Evolutionary conservation across 1,140 invertebrate species (phyloP).

Genomic region (Ips nitidus): DNA sequence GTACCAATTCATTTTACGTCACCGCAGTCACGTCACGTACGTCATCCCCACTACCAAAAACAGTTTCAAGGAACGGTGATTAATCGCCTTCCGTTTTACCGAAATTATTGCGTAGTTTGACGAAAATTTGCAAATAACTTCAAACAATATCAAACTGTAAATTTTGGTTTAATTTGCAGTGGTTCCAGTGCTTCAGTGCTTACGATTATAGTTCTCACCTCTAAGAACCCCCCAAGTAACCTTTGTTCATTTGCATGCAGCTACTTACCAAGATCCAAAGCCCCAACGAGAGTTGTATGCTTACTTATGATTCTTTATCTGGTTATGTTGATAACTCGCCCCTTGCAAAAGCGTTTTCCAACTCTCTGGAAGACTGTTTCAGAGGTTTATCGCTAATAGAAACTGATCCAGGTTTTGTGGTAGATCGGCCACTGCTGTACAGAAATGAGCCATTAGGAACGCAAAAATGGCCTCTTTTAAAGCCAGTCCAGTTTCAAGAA

Average conservation of each 20-base stretch:
- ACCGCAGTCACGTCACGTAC: too few species aligned
- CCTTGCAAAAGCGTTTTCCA: constrained; percentile 13
- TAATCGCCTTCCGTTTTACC: neutral
- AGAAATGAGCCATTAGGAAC: constrained; percentile 59
- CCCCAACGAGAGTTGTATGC: constrained; percentile 30
- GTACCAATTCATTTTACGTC: too few species aligned
- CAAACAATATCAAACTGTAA: neutral
- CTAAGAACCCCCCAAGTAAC: neutral
- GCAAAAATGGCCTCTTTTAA: constrained; percentile 62
- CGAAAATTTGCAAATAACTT: neutral
- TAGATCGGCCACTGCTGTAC: constrained; percentile 12
- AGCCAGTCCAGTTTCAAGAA: constrained; percentile 60
- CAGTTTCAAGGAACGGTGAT: neutral
- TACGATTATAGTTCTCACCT: neutral
- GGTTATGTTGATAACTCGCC: constrained; percentile 36
- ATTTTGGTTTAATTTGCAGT: neutral
- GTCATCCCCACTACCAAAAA: too few species aligned
- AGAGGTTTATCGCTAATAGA: constrained; percentile 34
- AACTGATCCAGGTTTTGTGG: neutral
- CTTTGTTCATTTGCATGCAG: constrained; percentile 30
- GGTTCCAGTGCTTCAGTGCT: neutral
- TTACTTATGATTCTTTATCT: constrained; percentile 34
- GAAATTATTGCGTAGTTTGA: neutral
- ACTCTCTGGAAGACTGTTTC: constrained; percentile 32
- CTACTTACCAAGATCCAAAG: constrained; percentile 13